Evolutionary conservation across 1,140 invertebrate genomes (phyloP), one percentile per base, ranked within the genome.

Genomic region (Calosoma granatense): DNA sequence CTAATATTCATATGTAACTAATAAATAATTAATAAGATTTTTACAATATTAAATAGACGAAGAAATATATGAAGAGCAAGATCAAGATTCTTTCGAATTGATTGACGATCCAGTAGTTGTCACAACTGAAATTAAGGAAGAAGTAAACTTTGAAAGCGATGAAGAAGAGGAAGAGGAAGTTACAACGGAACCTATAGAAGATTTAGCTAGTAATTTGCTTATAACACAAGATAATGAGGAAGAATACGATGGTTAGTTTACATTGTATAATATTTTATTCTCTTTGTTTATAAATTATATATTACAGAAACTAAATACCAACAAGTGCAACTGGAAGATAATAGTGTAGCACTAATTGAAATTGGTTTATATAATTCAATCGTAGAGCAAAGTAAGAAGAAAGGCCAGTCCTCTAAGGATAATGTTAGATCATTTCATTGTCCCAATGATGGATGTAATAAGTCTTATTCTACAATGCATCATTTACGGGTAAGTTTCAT

Each of bases 381-480:
- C 23, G 39, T 61, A 19, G 57, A 61, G 22, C 30, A 26, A 15
- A 14, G 47, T 39, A 53, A 56, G 17, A 62, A 52, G 41, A 51
- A 56, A 22, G 55, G 56, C 9, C 63, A 61, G 23, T 62, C 57
- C 3, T 4, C 15, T 9, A 47, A 47, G 4, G 15, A 9, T 47
- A 47, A 17, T 47, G 17, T 47, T 4, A 47, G 17, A 47, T 12
- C 17, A 51, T 68, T 61, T 62, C 56, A 56, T 15, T 81, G 79
- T 66, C 57, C 61, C 20, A 76, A 74, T 67, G 71, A 72, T 55
- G 74, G 73, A 23, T 81, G 79, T 67, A 70, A 72, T 4, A 72
- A 78, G 55, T 62, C 74, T 1, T 82, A 80, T 63, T 75, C 77
- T 22, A 78, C 78, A n/a, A 65, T 73, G 0, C 77, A 81, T 61